Evolutionary conservation across 2,113 vertebrate genomes (phyloP).

Genomic region (Rhombomys opimus): DNA sequence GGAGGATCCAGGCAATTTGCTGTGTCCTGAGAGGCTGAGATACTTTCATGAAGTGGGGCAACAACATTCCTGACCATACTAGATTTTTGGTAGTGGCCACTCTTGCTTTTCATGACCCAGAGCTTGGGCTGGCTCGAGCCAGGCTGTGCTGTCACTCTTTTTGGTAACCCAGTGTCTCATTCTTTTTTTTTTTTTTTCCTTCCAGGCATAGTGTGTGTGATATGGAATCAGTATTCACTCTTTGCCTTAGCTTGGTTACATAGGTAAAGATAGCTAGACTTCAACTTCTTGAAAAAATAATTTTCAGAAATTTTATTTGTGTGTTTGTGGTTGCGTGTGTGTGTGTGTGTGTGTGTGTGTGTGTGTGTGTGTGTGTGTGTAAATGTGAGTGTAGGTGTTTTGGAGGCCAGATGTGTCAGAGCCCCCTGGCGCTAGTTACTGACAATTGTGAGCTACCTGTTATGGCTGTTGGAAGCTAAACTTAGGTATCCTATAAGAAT

Average conservation of each 20-base stretch:
- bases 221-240: background rate
- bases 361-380: background rate
- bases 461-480: background rate
- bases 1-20: background rate
- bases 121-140: background rate
- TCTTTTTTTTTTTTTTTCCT: background rate
- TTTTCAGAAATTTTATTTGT: background rate
- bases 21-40: background rate
- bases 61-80: background rate
- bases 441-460: background rate
- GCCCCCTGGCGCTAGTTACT: background rate
- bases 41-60: background rate
- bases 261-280: background rate
- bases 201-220: background rate
- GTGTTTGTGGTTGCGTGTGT: too few species aligned
- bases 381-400: background rate
- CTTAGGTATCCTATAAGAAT: background rate
- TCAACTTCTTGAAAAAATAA: slow-evolving; percentile 2
- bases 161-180: background rate
- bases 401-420: background rate
- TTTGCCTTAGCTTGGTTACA: background rate
- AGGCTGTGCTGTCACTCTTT: background rate
- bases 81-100: background rate
- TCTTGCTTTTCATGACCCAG: background rate
- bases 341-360: background rate